Percentiles rank a stretch among this genome's conserved stretches.
Evolutionary conservation across 2,888 invertebrate species (phyloP).

Genomic region (Carabus problematicus): DNA sequence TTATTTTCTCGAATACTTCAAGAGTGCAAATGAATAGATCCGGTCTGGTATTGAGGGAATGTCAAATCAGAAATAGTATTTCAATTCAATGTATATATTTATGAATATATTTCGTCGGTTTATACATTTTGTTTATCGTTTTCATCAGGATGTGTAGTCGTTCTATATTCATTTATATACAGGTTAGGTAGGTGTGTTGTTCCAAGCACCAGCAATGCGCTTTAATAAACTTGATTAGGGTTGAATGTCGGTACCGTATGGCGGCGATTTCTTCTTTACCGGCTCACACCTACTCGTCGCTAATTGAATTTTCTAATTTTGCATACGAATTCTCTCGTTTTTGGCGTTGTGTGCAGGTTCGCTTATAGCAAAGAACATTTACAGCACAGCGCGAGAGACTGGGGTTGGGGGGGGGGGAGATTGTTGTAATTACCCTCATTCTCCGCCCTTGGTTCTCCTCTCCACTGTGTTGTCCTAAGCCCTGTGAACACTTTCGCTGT

Average conservation of each 20-base stretch:
- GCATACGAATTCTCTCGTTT: slow-evolving; percentile 54
- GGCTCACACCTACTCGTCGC: slow-evolving; percentile 34
- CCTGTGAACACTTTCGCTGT: no score
- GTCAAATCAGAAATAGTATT: no score
- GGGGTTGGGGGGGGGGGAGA: not conserved
- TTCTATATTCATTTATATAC: no score
- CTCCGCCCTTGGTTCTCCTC: not conserved
- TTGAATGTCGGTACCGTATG: slow-evolving; percentile 16
- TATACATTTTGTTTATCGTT: no score
- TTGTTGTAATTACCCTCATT: not conserved
- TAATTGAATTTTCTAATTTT: slow-evolving; percentile 55
- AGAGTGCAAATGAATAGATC: no score
- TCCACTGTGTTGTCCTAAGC: no score
- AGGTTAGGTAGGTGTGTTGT: not conserved
- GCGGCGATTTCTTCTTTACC: slow-evolving; percentile 32
- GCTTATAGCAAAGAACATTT: slow-evolving; percentile 6
- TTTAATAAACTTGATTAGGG: slow-evolving; percentile 38
- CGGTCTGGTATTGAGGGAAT: no score
- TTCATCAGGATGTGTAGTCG: no score
- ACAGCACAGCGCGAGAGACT: not conserved
- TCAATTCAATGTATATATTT: no score
- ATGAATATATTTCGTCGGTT: no score
- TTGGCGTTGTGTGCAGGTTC: no score
- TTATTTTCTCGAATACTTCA: not conserved
- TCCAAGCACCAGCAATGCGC: slow-evolving; percentile 27